Evolutionary conservation across 2,888 invertebrate species (phyloP).

Genomic region (Cataglyphis livida): DNA sequence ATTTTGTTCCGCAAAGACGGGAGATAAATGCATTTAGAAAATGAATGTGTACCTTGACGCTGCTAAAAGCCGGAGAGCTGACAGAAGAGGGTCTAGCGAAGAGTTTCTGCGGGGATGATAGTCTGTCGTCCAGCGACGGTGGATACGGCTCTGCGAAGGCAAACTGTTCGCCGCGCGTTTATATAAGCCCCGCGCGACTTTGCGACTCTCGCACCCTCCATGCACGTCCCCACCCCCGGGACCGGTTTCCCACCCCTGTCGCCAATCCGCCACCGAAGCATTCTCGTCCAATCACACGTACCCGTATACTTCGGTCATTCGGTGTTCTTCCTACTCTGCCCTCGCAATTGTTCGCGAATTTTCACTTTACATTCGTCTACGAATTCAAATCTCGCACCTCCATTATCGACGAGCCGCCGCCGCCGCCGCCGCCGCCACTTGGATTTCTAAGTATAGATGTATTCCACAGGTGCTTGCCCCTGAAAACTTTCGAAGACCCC

Average conservation of each 20-base stretch:
- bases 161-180: slow-evolving; percentile 78
- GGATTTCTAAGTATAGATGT: slow-evolving; percentile 17
- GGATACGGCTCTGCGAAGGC: slow-evolving; percentile 78
- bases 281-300: slow-evolving; percentile 78
- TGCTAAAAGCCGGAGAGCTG: background rate
- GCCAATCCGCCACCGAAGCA: slow-evolving; percentile 64
- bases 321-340: slow-evolving; percentile 57
- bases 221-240: slow-evolving; percentile 72
- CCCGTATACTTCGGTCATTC: slow-evolving; percentile 66
- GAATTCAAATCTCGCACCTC: slow-evolving; percentile 32
- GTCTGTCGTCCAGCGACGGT: slow-evolving; percentile 69
- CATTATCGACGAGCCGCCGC: background rate
- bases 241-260: slow-evolving; percentile 45
- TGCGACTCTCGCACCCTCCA: slow-evolving; percentile 70
- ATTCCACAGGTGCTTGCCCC: slow-evolving; percentile 52
- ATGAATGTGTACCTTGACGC: slow-evolving; percentile 16
- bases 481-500: background rate
- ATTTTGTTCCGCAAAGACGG: background rate
- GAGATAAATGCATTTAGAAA: background rate
- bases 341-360: slow-evolving; percentile 56
- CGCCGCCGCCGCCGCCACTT: background rate
- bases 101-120: background rate
- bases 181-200: slow-evolving; percentile 81
- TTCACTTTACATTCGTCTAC: background rate
- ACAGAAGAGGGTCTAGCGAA: background rate